These are phyloP conservation scores for Leiothrix lutea DNA, from an alignment of 2,113 vertebrate genomes.

Conservation along the genomic window DNA sequence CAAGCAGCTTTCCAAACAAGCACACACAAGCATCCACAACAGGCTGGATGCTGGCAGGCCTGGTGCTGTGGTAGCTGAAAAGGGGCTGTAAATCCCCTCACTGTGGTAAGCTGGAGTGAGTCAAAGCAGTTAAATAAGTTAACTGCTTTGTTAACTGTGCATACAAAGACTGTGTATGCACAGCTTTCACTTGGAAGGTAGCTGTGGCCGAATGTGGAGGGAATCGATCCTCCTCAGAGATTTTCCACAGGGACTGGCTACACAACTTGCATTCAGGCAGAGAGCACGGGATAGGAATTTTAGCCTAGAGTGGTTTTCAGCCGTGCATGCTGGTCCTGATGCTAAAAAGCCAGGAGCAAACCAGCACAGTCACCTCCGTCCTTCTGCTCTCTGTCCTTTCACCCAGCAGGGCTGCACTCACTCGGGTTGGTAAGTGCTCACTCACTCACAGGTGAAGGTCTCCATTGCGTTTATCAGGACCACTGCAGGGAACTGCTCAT, in stretches of 20 bases:
- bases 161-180: background rate
- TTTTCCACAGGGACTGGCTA: background rate
- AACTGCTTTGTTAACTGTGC: too few species aligned
- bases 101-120: background rate
- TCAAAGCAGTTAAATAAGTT: background rate
- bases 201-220: background rate
- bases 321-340: accelerated
- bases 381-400: background rate
- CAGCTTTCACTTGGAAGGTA: background rate
- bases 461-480: background rate
- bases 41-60: background rate
- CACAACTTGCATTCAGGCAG: background rate
- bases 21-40: accelerated
- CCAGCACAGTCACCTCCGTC: accelerated
- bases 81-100: background rate
- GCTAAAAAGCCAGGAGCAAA: background rate
- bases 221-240: background rate
- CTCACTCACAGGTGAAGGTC: background rate
- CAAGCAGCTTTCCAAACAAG: background rate
- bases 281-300: background rate
- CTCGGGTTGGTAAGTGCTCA: accelerated
- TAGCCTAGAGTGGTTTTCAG: background rate
- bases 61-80: background rate
- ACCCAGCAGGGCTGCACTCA: background rate
- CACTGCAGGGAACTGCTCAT: background rate